Base-by-base conservation (phyloP, 2,797 vertebrate genomes). In the Thamnophis elegans region DNA sequence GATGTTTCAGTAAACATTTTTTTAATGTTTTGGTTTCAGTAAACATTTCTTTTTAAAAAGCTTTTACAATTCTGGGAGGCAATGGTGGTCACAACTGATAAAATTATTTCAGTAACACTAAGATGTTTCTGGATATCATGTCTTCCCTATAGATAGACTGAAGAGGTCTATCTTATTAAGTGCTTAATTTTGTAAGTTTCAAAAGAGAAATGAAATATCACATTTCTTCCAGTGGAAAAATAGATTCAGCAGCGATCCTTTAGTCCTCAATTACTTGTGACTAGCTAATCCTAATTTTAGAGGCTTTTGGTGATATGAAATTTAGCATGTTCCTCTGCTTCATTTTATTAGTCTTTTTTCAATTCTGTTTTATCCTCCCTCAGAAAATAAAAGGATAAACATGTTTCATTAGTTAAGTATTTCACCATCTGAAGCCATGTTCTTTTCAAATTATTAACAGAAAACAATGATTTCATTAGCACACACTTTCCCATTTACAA, bases 401-500 rank as follows among this genome's bases (percentile, higher is more conserved):
- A 26, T 90, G 51, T 59, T 89, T 59, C 14, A 47, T 95, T 89
- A 82, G 85, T 92, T 94, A 93, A 91, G 26, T 47, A 58, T 89
- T 94, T 87, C 91, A 62, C 2, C 6, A 86, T 91, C 94, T 87
- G 90, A 89, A 14, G 53, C 1, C 1, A 89, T 91, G 88, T 86
- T 86, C 14, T 94, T 94, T 22, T 62, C 94, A 91, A 73, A 91
- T 92, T 92, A 89, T 93, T 93, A 93, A 87, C 60, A 94, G 87
- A 94, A 95, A 95, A 60, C 87, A 95, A 85, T 95, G 86, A 86
- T 95, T 89, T 65, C 91, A 87, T 85, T 54, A 68, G 89, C 90
- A 95, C 90, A 86, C 85, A 32, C 91, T 94, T 95, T 96, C 95
- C 91, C 87, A 54, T 93, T 94, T 59, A 92, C 87, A 91, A 26